Conservation (phyloP, 2,888 invertebrate species). For the Ametastegia equiseti region DNA sequence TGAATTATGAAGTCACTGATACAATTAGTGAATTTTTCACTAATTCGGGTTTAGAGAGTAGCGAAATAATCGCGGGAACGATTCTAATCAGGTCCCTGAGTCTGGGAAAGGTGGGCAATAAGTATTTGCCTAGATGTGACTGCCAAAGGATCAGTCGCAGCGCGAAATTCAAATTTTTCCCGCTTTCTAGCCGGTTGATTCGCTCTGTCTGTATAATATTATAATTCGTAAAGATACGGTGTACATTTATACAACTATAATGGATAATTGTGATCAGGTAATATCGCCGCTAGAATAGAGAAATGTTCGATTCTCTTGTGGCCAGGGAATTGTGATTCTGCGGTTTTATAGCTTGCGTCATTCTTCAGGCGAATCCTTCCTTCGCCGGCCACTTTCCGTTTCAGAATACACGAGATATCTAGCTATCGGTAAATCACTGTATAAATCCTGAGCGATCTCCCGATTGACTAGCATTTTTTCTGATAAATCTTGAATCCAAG, state of each 20-base stretch:
- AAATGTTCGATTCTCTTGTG: slow-evolving; percentile 28
- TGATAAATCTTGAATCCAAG: too few relatives aligned
- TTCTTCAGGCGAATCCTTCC: slow-evolving; percentile 6
- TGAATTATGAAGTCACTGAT: too few relatives aligned
- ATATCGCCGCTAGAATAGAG: slow-evolving; percentile 16
- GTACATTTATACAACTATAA: too few relatives aligned
- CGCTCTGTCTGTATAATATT: not conserved
- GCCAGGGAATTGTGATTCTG: slow-evolving; percentile 39
- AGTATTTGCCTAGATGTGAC: not conserved
- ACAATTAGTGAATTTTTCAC: too few relatives aligned
- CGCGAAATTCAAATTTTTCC: slow-evolving; percentile 34
- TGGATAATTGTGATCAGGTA: not conserved
- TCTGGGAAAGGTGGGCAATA: not conserved
- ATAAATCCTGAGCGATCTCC: not conserved
- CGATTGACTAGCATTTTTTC: too few relatives aligned
- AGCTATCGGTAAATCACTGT: not conserved
- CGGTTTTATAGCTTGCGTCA: slow-evolving; percentile 29
- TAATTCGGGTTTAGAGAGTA: too few relatives aligned
- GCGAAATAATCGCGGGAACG: not conserved
- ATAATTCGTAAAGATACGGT: too few relatives aligned
- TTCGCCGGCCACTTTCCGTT: slow-evolving; percentile 20
- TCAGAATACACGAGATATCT: not conserved
- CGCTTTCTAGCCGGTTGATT: slow-evolving; percentile 22
- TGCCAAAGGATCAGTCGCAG: not conserved
- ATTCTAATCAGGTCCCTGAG: not conserved